Percentiles rank a stretch among this genome's conserved stretches.
These are phyloP conservation scores for Agrilus mali DNA, from an alignment of 2,888 invertebrate genomes.

Conservation along the genomic window DNA sequence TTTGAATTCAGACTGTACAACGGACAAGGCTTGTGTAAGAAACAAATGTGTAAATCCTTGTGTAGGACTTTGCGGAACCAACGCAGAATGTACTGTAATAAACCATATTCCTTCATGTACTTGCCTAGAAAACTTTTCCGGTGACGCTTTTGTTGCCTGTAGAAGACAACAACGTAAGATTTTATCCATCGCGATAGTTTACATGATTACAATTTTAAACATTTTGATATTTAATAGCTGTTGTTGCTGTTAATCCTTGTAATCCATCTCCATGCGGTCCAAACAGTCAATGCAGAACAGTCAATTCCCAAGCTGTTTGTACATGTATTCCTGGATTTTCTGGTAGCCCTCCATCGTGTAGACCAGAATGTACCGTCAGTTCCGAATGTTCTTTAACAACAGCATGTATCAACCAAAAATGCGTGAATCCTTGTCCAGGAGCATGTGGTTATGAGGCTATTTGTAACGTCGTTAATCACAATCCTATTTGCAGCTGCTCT, in stretches of 20 bases:
- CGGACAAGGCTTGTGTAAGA: constrained; percentile 53
- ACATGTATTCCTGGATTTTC: constrained; percentile 36
- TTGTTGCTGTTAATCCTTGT: constrained; percentile 29
- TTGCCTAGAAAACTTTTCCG: constrained; percentile 56
- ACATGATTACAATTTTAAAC: neutral
- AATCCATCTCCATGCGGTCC: constrained; percentile 37
- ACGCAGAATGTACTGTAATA: constrained; percentile 58
- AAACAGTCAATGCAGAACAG: constrained; percentile 34
- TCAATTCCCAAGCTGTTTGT: constrained; percentile 39
- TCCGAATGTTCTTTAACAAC: constrained; percentile 56
- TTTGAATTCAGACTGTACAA: constrained; percentile 56
- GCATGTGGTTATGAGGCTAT: constrained; percentile 61
- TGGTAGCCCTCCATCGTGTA: constrained; percentile 38
- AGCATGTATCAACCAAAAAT: constrained; percentile 63
- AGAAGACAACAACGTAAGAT: constrained; percentile 26
- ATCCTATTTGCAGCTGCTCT: constrained; percentile 48
- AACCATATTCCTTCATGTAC: constrained; percentile 58
- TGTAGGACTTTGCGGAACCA: constrained; percentile 60
- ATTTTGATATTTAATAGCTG: neutral
- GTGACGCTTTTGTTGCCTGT: constrained; percentile 54
- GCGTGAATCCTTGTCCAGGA: constrained; percentile 58
- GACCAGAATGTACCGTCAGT: constrained; percentile 59
- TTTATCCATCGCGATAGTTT: neutral
- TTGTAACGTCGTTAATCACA: constrained; percentile 63
- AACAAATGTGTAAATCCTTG: constrained; percentile 70